Evolutionary conservation across 2,113 vertebrate species (phyloP), one percentile per base, ranked within the genome.

Genomic region (Triplophysa siluroides): DNA sequence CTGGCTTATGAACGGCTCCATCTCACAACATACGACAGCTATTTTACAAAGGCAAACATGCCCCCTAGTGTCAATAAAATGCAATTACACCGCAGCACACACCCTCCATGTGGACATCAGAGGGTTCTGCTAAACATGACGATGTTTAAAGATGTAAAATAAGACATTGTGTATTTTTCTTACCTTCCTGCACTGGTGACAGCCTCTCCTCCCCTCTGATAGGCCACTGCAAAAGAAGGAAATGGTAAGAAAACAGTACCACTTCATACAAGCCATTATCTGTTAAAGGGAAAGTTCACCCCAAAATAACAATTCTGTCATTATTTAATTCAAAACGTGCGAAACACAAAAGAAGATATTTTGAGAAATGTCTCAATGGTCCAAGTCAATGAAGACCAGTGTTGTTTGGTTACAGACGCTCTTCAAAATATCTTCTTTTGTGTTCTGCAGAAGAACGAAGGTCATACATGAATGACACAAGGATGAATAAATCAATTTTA

Each of bases 181-280:
- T 94, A 99, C 97, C 97, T 96, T 90, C 97, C 96, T 87, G 95
- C 97, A 80, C 96, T 98, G 95, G 94, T 98, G 76, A 98, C 95
- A 9, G 95, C 95, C 86, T 99, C 98, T 61, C 97, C 98, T 83
- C 98, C 96, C 95, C 98, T 95, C 89, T 99, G 98, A 90, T 99
- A 99, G 0, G 97, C 95, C 90, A 98, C 98, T 99, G 90, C 76
- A 47, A 78, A 52, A 82, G 72, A 60, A 21, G 73, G 50, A 43
- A 54, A 38, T 7, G 33, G 5, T 38, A 50, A 74, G 8, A 61
- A 29, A 38, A 38, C 33, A 29, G 29, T 29, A 29, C 4, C 29
- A 29, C 29, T 29, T 29, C 29, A 38, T 7, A 38, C 33, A 7
- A 38, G 33, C 5, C 5, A 38, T 38, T 38, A 7, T 7, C 6